These are phyloP conservation scores for Odiellus spinosus DNA, from an alignment of 2,888 invertebrate species.

Conservation along the genomic window DNA sequence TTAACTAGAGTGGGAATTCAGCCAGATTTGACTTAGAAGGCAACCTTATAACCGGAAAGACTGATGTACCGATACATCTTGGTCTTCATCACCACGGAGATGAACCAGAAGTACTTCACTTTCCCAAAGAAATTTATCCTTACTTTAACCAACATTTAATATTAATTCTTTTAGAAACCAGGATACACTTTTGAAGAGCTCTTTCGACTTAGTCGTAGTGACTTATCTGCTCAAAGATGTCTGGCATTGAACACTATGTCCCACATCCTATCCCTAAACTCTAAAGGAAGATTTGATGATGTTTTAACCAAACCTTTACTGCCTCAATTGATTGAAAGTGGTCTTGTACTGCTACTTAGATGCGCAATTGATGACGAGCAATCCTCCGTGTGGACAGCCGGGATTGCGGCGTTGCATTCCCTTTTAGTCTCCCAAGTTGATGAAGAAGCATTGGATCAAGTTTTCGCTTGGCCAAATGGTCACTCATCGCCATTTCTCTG, in stretches of 20 bases:
- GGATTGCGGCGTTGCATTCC: not conserved
- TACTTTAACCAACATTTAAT: too few species aligned
- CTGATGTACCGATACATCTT: slow-evolving; percentile 42
- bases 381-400: not conserved
- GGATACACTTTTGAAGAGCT: slow-evolving; percentile 82
- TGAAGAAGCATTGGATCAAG: not conserved
- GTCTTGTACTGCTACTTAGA: not conserved
- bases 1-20: slow-evolving; percentile 25
- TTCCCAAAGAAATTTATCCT: too few species aligned
- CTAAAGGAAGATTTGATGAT: too few species aligned
- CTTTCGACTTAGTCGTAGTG: slow-evolving; percentile 51
- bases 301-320: not conserved
- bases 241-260: slow-evolving; percentile 62
- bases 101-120: slow-evolving; percentile 45
- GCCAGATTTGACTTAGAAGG: slow-evolving; percentile 32
- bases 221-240: slow-evolving; percentile 65
- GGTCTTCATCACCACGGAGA: slow-evolving; percentile 83
- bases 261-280: slow-evolving; percentile 39
- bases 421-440: not conserved
- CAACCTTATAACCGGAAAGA: slow-evolving; percentile 48
- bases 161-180: too few species aligned
- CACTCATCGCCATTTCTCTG: not conserved
- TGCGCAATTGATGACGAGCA: not conserved
- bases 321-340: not conserved
- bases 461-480: not conserved